Evolutionary conservation across 1,140 invertebrate species (phyloP).

Genomic region (Nephila pilipes): DNA sequence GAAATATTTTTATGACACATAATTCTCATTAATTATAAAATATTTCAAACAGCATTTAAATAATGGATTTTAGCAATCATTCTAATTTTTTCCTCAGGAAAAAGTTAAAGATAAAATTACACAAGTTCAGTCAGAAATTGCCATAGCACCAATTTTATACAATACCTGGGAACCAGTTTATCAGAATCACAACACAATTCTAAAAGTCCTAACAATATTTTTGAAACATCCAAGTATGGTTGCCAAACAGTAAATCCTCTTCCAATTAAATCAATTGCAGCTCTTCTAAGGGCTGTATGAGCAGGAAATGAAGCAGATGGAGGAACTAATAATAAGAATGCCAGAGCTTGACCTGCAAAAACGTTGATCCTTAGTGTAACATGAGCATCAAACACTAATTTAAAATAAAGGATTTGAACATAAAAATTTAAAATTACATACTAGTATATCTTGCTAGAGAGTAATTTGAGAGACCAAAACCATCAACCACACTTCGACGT

Average conservation of each 20-base stretch:
- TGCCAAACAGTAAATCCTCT: slow-evolving; percentile 99
- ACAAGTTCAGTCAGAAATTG: not conserved
- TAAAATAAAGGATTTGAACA: not conserved
- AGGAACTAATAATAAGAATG: slow-evolving; percentile 95
- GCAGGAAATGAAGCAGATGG: slow-evolving; percentile 90
- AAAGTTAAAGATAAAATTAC: too few relatives aligned
- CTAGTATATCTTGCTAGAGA: slow-evolving; percentile 94
- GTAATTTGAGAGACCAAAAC: slow-evolving; percentile 94
- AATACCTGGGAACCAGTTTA: slow-evolving; percentile 90
- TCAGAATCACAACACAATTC: slow-evolving; percentile 97
- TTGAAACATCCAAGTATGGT: slow-evolving; percentile 97
- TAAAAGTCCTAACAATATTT: slow-evolving; percentile 92
- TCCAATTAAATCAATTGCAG: slow-evolving; percentile 97
- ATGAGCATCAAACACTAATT: not conserved
- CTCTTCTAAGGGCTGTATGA: slow-evolving; percentile 93
- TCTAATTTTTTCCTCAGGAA: too few relatives aligned
- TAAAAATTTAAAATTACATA: slow-evolving; percentile 79
- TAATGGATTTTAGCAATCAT: too few relatives aligned
- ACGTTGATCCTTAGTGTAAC: slow-evolving; percentile 69
- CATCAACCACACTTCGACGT: slow-evolving; percentile 91
- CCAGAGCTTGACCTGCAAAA: slow-evolving; percentile 89
- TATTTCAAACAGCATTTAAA: too few relatives aligned
- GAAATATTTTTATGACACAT: too few relatives aligned
- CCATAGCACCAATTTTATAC: not conserved
- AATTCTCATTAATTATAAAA: too few relatives aligned